phyloP scores from a whole-genome alignment of 1,140 invertebrate genomes.

The Odontomachus brunneus region DNA sequence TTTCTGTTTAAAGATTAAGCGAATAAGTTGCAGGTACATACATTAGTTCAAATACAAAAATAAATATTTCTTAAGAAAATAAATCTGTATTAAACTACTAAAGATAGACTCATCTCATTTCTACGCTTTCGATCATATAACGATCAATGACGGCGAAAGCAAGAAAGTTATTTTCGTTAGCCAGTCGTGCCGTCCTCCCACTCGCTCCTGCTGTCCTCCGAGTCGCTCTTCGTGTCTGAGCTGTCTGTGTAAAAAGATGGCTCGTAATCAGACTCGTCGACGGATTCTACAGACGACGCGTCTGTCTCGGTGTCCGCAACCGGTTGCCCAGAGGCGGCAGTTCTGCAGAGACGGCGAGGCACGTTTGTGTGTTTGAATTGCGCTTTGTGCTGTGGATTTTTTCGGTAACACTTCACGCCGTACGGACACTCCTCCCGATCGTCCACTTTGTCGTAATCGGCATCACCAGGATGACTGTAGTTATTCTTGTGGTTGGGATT shows the following conservation, averaged over 20 bases:
- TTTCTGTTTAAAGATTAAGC: constrained; percentile 35
- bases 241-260: constrained; percentile 70
- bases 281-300: constrained; percentile 69
- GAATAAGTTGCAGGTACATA: constrained; percentile 19
- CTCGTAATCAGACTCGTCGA: constrained; percentile 81
- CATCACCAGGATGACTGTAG: constrained; percentile 85
- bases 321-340: constrained; percentile 47
- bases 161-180: constrained; percentile 2
- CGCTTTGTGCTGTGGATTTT: constrained; percentile 84
- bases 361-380: constrained; percentile 83
- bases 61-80: constrained; percentile 50
- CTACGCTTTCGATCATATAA: constrained; percentile 3
- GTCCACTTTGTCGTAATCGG: constrained; percentile 85
- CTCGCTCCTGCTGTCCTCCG: constrained; percentile 53
- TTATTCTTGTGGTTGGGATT: constrained; percentile 81
- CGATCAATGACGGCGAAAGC: background rate
- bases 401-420: constrained; percentile 85
- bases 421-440: constrained; percentile 85
- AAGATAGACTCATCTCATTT: constrained; percentile 38
- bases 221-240: constrained; percentile 59
- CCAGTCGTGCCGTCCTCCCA: constrained; percentile 25
- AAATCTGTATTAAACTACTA: constrained; percentile 1
- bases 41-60: constrained; percentile 51
- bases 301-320: constrained; percentile 47
- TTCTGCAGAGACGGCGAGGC: background rate